These are phyloP conservation scores for Antennarius striatus DNA, from an alignment of 2,113 vertebrate genomes.

Conservation along the genomic window DNA sequence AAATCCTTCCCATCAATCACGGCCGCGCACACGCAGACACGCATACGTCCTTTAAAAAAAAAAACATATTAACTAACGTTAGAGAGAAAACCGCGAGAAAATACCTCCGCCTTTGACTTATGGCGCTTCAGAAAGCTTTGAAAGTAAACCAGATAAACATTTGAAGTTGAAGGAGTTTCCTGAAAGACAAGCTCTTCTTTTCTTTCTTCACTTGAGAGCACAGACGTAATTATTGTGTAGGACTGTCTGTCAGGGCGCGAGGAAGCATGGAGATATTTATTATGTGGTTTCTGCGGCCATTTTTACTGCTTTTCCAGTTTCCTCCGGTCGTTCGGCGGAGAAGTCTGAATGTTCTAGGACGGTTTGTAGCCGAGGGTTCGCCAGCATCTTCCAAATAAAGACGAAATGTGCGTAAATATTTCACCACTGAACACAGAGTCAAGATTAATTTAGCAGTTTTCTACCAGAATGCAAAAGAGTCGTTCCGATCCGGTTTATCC, in stretches of 20 bases:
- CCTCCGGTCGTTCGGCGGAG: constrained; percentile 37
- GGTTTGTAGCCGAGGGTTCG: constrained; percentile 13
- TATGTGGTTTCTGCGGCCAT: constrained; percentile 31
- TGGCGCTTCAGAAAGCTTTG: neutral
- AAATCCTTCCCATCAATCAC: neutral
- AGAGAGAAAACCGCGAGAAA: constrained; percentile 21
- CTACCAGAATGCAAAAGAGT: too few species aligned
- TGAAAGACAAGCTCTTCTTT: neutral
- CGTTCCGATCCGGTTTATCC: too few species aligned
- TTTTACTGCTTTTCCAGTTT: constrained; percentile 58
- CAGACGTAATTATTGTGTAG: neutral
- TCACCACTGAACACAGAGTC: constrained; percentile 1
- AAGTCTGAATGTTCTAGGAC: constrained; percentile 35
- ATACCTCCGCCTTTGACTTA: constrained; percentile 3
- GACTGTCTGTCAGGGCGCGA: constrained; percentile 16
- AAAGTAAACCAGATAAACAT: constrained; percentile 14
- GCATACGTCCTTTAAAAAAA: neutral
- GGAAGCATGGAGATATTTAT: constrained; percentile 7
- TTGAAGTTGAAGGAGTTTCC: constrained; percentile 9
- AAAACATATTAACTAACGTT: constrained; percentile 3
- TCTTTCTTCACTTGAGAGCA: neutral
- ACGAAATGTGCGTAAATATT: constrained; percentile 27
- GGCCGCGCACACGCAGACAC: neutral
- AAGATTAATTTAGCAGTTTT: neutral
- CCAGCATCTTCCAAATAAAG: neutral